phyloP scores from a whole-genome alignment of 2,888 invertebrate species.

The Ommatoiulus sabulosus region DNA sequence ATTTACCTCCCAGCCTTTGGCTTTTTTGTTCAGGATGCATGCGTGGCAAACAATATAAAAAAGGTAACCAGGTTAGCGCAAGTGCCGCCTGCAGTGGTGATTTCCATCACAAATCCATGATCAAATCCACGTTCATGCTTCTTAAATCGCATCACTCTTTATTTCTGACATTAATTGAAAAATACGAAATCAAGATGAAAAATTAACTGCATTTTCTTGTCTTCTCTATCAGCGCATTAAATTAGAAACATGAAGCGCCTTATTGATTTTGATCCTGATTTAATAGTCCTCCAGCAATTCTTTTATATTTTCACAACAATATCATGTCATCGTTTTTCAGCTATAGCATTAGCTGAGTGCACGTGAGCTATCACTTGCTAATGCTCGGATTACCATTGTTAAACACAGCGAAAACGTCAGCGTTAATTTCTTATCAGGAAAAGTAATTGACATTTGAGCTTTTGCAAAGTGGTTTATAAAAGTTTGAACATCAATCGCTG shows the following conservation, averaged over 20 bases:
- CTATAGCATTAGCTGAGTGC: neutral
- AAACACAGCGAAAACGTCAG: neutral
- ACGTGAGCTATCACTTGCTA: neutral
- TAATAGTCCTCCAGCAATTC: too few relatives aligned
- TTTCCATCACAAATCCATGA: neutral
- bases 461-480: neutral
- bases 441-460: neutral
- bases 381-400: neutral
- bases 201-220: neutral
- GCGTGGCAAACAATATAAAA: neutral
- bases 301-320: neutral
- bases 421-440: neutral
- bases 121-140: neutral
- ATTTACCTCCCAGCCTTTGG: neutral
- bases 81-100: neutral
- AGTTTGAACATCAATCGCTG: neutral
- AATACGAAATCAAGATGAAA: neutral
- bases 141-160: neutral
- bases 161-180: neutral
- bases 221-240: too few relatives aligned
- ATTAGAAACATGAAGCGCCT: too few relatives aligned
- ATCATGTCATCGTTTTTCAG: neutral
- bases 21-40: neutral
- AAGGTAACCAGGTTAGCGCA: neutral
- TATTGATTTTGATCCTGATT: too few relatives aligned